Base-by-base conservation (phyloP, 2,113 vertebrate genomes). In the Hystrix brachyura region DNA sequence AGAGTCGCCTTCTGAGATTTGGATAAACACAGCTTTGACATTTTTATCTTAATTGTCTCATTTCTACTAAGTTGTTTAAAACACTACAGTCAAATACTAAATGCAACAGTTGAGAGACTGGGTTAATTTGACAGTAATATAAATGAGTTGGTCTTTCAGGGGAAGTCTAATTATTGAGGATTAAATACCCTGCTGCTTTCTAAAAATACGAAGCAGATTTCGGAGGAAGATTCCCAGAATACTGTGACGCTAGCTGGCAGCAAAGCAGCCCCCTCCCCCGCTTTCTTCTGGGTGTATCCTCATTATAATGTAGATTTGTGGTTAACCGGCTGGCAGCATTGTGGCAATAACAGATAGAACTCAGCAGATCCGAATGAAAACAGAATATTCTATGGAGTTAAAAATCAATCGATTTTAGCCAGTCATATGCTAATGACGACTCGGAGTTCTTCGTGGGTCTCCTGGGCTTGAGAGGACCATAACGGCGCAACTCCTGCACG, bases 361-460 rank as follows among this genome's bases (percentile, higher is more conserved):
- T 96, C 78, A 88, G 97, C 96, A 93, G 89, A 90, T 62, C 15
- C 25, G 85, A 92, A 94, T 88, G 97, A 95, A 92, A 97, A 86
- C 85, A 17, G 97, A 97, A 97, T 96, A 96, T 96, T 95, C 87
- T 80, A 91, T 65, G 82, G 88, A 97, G 96, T 87, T 87, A 43
- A 92, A 88, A 98, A 98, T 98, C 98, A 93, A 98, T 98, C 96
- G 90, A 62, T 93, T 92, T 97, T 98, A 97, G 88, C 96, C 94
- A 92, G 94, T 57, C 85, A 86, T 94, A 97, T 97, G 98, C 96
- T 98, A 97, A 98, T 94, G 94, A 46, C 71, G 62, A 43, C 92
- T 95, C 85, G 1, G 89, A 82, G 89, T 91, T 90, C 98, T 85
- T 84, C 38, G 29, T 84, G 92, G 64, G 90, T 89, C 96, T 97